Evolutionary conservation across 2,113 vertebrate genomes (phyloP), one percentile per base, ranked within the genome.

Genomic region (Pungitius pungitius): DNA sequence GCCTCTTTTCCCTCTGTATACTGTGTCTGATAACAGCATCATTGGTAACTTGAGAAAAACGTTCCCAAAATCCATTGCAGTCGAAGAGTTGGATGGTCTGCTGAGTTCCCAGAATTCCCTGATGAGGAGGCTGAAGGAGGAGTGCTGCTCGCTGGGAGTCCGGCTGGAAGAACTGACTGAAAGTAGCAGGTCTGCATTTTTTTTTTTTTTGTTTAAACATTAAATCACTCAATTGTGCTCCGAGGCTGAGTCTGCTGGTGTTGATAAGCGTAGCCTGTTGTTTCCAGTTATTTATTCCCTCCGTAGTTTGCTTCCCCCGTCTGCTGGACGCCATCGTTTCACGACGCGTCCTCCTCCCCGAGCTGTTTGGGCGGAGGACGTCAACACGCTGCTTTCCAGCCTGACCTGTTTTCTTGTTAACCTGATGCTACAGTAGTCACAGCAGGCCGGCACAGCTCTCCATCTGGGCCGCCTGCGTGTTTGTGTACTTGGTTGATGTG

Each of bases 81-180:
- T 94, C 75, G 94, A 81, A 72, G 96, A 99, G 83, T 78, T 94
- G 81, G 95, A 96, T 43, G 90, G 61, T 26, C 88, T 98, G 79
- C 88, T 97, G 90, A 93, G 90, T 68, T 95, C 96, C 87, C 96
- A 99, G 92, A 96, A 96, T 83, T 87, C 90, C 73, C 92, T 98
- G 73, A 93, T 98, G 85, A 86, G 88, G 87, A 97, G 95, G 89
- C 87, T 98, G 85, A 97, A 94, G 86, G 94, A 96, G 63, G 96
- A 97, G 80, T 97, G 94, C 91, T 92, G 85, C 80, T 71, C 64
- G 0, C 90, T 99, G 79, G 94, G 91, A 80, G 87, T 85, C 59
- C 94, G 94, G 78, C 85, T 97, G 91, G 95, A 96, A 73, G 87
- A 95, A 59, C 77, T 94, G 54, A 93, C 92, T 26, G 93, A 93